phyloP scores from a whole-genome alignment of 2,113 vertebrate genomes.

The Cephalopterus ornatus region DNA sequence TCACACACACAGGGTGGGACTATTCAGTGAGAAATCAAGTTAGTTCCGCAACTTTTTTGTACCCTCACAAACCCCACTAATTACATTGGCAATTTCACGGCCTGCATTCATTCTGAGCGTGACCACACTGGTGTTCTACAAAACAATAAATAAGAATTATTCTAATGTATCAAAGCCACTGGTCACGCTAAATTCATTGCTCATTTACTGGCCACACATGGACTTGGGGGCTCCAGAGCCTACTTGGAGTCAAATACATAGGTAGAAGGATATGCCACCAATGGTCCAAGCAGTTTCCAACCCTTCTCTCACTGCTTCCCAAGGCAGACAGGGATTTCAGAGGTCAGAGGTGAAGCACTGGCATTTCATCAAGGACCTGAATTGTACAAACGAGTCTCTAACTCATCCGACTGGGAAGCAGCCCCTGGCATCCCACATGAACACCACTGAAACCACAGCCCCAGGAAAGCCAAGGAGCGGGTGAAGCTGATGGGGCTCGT shows the following conservation, averaged over 20 bases:
- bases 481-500: accelerated
- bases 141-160: background rate
- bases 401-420: accelerated
- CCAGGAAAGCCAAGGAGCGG: background rate
- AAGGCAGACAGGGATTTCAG: background rate
- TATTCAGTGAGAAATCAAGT: background rate
- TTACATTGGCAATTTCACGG: background rate
- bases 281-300: no score
- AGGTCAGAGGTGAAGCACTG: background rate
- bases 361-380: background rate
- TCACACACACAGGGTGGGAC: accelerated
- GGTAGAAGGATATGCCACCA: background rate
- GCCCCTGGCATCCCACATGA: accelerated
- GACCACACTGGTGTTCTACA: background rate
- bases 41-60: background rate
- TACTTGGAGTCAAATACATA: accelerated
- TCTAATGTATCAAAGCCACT: background rate
- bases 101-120: background rate
- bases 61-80: background rate
- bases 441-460: background rate
- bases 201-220: background rate
- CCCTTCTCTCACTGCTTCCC: background rate
- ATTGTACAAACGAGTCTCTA: background rate
- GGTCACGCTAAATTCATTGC: background rate
- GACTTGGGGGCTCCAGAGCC: background rate